These are phyloP conservation scores for Chloromyia formosa DNA, from an alignment of 2,888 invertebrate genomes.

Conservation along the genomic window DNA sequence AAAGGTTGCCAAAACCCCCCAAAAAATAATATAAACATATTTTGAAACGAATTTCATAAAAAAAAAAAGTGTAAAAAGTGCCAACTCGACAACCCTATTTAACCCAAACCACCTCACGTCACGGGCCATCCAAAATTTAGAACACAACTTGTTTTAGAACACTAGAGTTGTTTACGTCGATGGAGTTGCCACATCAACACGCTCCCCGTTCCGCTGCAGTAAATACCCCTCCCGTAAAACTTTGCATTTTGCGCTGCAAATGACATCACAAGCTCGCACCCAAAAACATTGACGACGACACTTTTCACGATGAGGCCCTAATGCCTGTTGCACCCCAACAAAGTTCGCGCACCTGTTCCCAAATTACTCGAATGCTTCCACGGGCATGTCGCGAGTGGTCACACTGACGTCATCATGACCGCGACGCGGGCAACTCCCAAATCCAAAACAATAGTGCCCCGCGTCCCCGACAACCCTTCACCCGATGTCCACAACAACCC, in stretches of 20 bases:
- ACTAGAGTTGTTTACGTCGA: constrained; percentile 1
- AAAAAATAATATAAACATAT: no score
- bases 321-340: constrained; percentile 16
- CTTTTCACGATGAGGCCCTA: not conserved
- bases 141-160: constrained; percentile 20
- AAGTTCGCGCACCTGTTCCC: constrained; percentile 12
- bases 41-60: no score
- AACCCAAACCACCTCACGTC: not conserved
- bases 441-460: constrained; percentile 26
- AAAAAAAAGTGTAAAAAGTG: no score
- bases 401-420: constrained; percentile 31
- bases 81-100: no score
- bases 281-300: no score
- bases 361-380: not conserved
- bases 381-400: not conserved
- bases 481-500: not conserved
- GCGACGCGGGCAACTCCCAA: constrained; percentile 27
- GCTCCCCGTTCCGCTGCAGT: not conserved
- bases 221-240: not conserved
- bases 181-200: constrained; percentile 24
- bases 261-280: not conserved
- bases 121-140: constrained; percentile 10
- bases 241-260: not conserved
- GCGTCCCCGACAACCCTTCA: not conserved
- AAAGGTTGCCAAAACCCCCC: no score